Conservation (phyloP, 2,888 invertebrate species). For the Pegoplata infirma region DNA sequence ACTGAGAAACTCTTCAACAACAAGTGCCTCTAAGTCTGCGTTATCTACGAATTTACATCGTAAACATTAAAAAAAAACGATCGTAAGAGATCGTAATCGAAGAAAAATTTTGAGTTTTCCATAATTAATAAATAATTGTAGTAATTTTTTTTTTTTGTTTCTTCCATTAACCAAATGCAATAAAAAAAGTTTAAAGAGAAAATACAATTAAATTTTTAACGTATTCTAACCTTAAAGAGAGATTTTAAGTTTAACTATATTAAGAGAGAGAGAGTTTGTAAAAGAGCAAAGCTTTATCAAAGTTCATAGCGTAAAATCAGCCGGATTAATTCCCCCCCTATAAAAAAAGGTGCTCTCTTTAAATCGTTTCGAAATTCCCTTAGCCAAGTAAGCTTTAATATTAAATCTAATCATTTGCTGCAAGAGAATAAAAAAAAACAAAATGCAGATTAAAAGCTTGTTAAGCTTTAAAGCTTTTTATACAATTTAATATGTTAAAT, state of each 20-base stretch:
- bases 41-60: constrained; percentile 74
- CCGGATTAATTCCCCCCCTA: neutral
- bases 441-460: constrained; percentile 39
- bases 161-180: constrained; percentile 62
- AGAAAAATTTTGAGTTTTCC: neutral
- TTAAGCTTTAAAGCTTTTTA: constrained; percentile 46
- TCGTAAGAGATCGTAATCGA: constrained; percentile 1
- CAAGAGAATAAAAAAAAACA: constrained; percentile 29
- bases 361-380: constrained; percentile 11
- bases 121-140: constrained; percentile 10
- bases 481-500: constrained; percentile 24
- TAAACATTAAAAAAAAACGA: constrained; percentile 53
- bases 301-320: constrained; percentile 23
- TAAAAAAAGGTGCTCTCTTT: constrained; percentile 57
- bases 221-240: constrained; percentile 55
- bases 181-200: constrained; percentile 26
- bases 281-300: constrained; percentile 36
- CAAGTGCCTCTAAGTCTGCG: constrained; percentile 73
- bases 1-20: constrained; percentile 70
- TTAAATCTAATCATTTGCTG: constrained; percentile 50
- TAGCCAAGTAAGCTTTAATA: constrained; percentile 46
- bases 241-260: constrained; percentile 43
- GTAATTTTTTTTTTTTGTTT: constrained; percentile 43
- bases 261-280: constrained; percentile 29
- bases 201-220: constrained; percentile 22